Evolutionary conservation across 2,113 vertebrate genomes (phyloP).

Genomic region (Notarius lentiginosus): DNA sequence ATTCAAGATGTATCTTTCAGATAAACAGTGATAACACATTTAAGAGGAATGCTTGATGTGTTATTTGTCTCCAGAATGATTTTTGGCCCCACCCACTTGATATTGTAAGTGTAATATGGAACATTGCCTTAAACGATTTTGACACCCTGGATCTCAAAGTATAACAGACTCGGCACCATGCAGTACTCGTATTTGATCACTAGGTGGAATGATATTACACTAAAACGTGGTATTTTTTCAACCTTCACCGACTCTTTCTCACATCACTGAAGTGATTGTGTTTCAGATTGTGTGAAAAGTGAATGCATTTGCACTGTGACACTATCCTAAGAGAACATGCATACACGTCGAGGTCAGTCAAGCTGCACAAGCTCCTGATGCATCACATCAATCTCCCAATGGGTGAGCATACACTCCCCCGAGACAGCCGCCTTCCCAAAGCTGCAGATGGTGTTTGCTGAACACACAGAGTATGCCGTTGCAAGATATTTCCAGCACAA

Average conservation of each 20-base stretch:
- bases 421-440: not conserved
- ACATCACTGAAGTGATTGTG: not conserved
- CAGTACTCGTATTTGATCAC: constrained; percentile 26
- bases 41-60: not conserved
- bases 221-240: not conserved
- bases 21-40: not conserved
- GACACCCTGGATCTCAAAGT: not conserved
- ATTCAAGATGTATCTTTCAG: too few species aligned
- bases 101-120: not conserved
- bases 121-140: not conserved
- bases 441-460: constrained; percentile 29
- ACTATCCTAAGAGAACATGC: not conserved
- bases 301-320: not conserved
- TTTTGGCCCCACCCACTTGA: not conserved
- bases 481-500: constrained; percentile 26
- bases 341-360: not conserved
- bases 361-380: not conserved
- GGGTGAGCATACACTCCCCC: not conserved
- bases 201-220: constrained; percentile 28
- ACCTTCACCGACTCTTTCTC: not conserved
- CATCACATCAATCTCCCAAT: not conserved
- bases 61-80: not conserved
- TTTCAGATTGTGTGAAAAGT: not conserved
- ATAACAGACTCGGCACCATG: not conserved
- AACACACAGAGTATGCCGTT: not conserved